A percentile compares a stretch with the other conserved stretches of the same genome.
phyloP scores from a whole-genome alignment of 2,888 invertebrate genomes.

The Mythimna lalbum region DNA sequence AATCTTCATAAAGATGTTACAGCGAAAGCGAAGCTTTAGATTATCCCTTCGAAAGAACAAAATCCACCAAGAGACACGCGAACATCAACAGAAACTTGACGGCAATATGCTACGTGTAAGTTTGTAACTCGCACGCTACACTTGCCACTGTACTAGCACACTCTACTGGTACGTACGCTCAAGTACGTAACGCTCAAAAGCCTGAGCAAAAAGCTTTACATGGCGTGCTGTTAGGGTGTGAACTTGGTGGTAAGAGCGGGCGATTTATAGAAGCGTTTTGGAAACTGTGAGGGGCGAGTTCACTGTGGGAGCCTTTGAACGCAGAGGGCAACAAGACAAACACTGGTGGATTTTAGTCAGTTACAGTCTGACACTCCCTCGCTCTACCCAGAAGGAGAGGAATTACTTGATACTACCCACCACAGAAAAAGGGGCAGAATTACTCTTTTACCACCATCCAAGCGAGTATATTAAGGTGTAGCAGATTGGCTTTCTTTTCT shows the following conservation, averaged over 20 bases:
- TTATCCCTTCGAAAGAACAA: neutral
- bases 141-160: conserved; percentile 33
- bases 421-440: too few species aligned
- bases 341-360: too few species aligned
- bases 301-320: too few species aligned
- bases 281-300: neutral
- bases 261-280: conserved; percentile 34
- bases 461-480: too few species aligned
- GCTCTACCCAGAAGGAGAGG: too few species aligned
- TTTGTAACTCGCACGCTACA: conserved; percentile 27
- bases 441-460: too few species aligned
- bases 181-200: conserved; percentile 78
- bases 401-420: too few species aligned
- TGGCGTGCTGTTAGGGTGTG: conserved; percentile 49
- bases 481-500: too few species aligned
- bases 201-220: conserved; percentile 77
- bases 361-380: too few species aligned
- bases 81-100: conserved; percentile 1
- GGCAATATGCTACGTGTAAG: neutral
- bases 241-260: conserved; percentile 47
- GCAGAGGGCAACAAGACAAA: too few species aligned
- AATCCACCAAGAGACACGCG: conserved; percentile 8
- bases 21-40: neutral
- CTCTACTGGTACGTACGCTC: conserved; percentile 34
- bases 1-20: conserved; percentile 2